A percentile compares a stretch with the other conserved stretches of the same genome.
These are phyloP conservation scores for Willowsia nigromaculata DNA, from an alignment of 2,888 invertebrate genomes.

Conservation along the genomic window DNA sequence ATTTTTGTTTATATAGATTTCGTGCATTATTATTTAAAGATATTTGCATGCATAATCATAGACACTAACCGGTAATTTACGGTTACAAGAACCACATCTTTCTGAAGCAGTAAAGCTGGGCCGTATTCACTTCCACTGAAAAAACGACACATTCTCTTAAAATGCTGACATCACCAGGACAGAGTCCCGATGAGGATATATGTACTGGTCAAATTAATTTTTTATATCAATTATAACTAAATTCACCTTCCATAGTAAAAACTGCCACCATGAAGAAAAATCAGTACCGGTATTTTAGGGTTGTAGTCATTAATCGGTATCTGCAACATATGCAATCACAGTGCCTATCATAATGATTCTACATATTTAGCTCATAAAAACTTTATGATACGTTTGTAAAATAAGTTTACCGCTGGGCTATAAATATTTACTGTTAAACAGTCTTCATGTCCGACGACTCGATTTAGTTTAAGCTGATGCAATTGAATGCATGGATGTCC, in stretches of 20 bases:
- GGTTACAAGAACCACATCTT: conserved; percentile 63
- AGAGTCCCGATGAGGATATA: too few species aligned
- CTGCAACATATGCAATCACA: too few species aligned
- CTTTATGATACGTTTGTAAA: not conserved
- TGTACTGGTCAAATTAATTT: too few species aligned
- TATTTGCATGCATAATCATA: too few species aligned
- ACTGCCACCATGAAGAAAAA: conserved; percentile 74
- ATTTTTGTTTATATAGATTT: not conserved
- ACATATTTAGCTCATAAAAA: too few species aligned
- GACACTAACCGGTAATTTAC: conserved; percentile 64
- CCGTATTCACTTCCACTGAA: conserved; percentile 65
- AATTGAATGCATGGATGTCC: conserved; percentile 72
- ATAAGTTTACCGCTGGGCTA: conserved; percentile 45
- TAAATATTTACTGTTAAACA: conserved; percentile 71
- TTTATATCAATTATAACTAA: too few species aligned
- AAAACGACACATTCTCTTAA: too few species aligned
- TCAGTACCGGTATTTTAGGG: conserved; percentile 64
- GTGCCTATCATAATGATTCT: too few species aligned
- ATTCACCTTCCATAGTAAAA: conserved; percentile 57
- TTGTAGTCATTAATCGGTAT: conserved; percentile 42
- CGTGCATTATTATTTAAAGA: too few species aligned
- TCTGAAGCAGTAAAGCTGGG: conserved; percentile 54
- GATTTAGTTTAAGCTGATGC: conserved; percentile 60
- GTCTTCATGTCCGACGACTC: conserved; percentile 73
- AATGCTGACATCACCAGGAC: too few species aligned